Base-by-base conservation (phyloP, 2,113 vertebrate species). In the Larimichthys polyactis region DNA sequence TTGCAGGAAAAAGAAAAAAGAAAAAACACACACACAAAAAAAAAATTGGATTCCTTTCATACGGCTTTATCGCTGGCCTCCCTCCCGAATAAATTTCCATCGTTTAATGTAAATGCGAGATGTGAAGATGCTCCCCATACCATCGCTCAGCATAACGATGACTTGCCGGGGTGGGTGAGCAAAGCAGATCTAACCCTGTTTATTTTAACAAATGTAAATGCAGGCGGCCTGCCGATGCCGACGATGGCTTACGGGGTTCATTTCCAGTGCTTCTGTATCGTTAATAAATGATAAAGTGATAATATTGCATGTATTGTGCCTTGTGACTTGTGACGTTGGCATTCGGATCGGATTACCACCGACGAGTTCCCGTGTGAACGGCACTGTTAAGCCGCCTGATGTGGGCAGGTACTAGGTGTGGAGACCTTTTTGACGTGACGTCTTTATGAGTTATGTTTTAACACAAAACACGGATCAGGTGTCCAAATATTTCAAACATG, bases 81-180 rank as follows among this genome's bases (percentile, higher is more conserved):
- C 44, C 55, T 24, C 16, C 36, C 64, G 78, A 92, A 89, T 91
- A 80, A 3, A 90, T 90, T 89, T 88, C 77, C 86, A 89, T 90
- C 58, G 0, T 79, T 88, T 75, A 87, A 86, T 90, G 36, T 78
- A 74, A 90, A 91, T 73, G 46, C 44, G 54, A 87, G 71, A 67
- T 67, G 32, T 75, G 55, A 22, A 67, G 49, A 69, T 65, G 24
- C 71, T 80, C 90, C 71, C 40, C 52, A 48, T 68, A 63, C 44
- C 74, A 51, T 49, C 72, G 68, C 67, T 81, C 64, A 57, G 68
- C 86, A 71, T 32, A 78, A 72, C 11, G 12, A 78, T 73, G 85
- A 80, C 70, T 89, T 19, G 55, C 44, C 43, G 64, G 24, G 64
- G 71, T 86, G 81, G 75, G 82, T 81, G 86, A 87, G 67, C 55